phyloP scores from a whole-genome alignment of 2,797 vertebrate species.

The Onychomys torridus region DNA sequence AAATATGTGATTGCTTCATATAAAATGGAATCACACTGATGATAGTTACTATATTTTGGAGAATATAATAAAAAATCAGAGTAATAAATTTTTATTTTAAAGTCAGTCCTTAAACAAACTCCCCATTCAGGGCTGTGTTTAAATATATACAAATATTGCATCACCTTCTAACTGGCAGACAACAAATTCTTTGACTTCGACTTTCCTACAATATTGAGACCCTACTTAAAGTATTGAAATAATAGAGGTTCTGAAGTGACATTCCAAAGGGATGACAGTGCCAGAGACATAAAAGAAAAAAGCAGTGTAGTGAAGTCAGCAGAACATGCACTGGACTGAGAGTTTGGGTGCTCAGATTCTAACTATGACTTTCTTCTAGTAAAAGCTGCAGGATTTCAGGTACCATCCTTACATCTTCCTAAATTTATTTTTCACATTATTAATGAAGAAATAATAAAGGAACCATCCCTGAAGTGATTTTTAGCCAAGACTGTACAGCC shows the following conservation, averaged over 20 bases:
- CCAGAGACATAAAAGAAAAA: conserved; percentile 24
- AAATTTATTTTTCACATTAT: background rate
- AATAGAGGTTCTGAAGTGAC: conserved; percentile 47
- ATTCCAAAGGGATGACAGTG: conserved; percentile 51
- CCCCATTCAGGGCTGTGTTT: background rate
- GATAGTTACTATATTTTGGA: background rate
- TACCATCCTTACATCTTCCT: background rate
- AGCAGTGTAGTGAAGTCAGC: background rate
- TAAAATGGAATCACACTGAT: background rate
- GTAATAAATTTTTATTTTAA: background rate
- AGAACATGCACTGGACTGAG: background rate
- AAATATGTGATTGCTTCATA: background rate
- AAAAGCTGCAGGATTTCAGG: background rate
- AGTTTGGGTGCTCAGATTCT: conserved; percentile 25
- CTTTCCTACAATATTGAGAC: conserved; percentile 48
- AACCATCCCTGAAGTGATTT: background rate
- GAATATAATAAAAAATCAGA: background rate
- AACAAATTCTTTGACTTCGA: conserved; percentile 11
- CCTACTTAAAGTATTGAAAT: conserved; percentile 51
- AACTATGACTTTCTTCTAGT: conserved; percentile 46
- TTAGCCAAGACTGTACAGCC: background rate
- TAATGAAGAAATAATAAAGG: background rate
- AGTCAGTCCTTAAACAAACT: background rate
- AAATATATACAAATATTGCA: background rate
- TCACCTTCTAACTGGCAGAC: background rate